Evolutionary conservation across 2,113 vertebrate genomes (phyloP).

Genomic region (Chaetops frenatus): DNA sequence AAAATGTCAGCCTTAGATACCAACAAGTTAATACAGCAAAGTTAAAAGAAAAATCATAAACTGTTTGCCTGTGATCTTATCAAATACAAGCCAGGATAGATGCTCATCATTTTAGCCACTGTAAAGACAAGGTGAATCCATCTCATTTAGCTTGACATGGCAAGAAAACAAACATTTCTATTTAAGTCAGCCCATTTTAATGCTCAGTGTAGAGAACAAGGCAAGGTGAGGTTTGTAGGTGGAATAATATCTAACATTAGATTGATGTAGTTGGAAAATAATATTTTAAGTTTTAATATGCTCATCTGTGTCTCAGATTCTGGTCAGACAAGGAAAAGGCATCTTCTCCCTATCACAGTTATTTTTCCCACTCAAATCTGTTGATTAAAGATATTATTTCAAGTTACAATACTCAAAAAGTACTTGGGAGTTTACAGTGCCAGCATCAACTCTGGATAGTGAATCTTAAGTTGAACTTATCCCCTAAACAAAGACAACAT

Average conservation of each 20-base stretch:
- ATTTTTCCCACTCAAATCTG: not conserved
- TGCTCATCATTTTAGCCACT: not conserved
- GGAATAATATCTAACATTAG: not conserved
- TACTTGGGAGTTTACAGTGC: not conserved
- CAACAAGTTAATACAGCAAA: not conserved
- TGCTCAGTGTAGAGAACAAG: not conserved
- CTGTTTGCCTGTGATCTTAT: not conserved
- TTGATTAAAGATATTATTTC: not conserved
- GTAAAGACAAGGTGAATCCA: not conserved
- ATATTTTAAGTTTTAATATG: not conserved
- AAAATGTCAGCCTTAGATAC: not conserved
- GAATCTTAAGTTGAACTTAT: not conserved
- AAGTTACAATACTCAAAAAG: not conserved
- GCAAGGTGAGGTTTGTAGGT: not conserved
- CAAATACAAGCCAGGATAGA: not conserved
- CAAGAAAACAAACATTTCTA: not conserved
- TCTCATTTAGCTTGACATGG: not conserved
- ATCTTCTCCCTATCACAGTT: not conserved
- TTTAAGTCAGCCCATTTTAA: not conserved
- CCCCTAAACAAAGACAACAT: not conserved
- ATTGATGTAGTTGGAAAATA: not conserved
- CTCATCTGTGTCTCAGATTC: rapidly evolving
- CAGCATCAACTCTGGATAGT: not conserved
- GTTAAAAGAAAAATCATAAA: not conserved
- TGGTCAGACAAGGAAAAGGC: not conserved